These are phyloP conservation scores for Galendromus occidentalis DNA, from an alignment of 1,140 invertebrate genomes.

Conservation along the genomic window DNA sequence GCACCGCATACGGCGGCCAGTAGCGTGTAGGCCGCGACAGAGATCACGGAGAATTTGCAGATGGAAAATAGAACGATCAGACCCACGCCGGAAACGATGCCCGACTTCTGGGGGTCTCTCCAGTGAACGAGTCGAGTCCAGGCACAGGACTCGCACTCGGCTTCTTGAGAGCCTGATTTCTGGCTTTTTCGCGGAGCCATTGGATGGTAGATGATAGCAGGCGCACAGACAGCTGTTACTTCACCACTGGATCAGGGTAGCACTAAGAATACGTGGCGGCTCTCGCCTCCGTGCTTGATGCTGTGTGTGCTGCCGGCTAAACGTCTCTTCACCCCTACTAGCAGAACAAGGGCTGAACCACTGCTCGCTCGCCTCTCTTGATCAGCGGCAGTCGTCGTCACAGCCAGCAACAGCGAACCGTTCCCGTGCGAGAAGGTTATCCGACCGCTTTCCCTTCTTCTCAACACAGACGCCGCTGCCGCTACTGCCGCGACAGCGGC, in stretches of 20 bases:
- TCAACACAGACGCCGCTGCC: background rate
- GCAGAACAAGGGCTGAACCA: too few species aligned
- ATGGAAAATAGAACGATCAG: conserved; percentile 70
- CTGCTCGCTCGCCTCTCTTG: background rate
- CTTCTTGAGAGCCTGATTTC: background rate
- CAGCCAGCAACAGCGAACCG: too few species aligned
- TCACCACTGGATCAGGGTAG: too few species aligned
- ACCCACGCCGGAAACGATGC: conserved; percentile 65
- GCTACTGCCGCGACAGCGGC: background rate
- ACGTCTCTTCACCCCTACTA: too few species aligned
- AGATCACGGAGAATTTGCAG: conserved; percentile 82
- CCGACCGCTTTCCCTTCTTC: background rate
- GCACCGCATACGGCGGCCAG: conserved; percentile 59
- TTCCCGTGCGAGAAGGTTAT: background rate
- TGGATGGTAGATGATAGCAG: background rate
- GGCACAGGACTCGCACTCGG: background rate
- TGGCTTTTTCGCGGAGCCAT: background rate
- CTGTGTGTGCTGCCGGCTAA: too few species aligned
- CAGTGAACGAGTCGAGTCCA: conserved; percentile 46
- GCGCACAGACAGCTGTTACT: too few species aligned
- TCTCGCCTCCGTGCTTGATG: too few species aligned
- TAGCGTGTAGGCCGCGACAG: conserved; percentile 73
- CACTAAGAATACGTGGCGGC: too few species aligned
- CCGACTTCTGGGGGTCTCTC: conserved; percentile 81
- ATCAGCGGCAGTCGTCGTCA: too few species aligned